phyloP scores from a whole-genome alignment of 1,140 invertebrate genomes.

The Meloidogyne exigua region DNA sequence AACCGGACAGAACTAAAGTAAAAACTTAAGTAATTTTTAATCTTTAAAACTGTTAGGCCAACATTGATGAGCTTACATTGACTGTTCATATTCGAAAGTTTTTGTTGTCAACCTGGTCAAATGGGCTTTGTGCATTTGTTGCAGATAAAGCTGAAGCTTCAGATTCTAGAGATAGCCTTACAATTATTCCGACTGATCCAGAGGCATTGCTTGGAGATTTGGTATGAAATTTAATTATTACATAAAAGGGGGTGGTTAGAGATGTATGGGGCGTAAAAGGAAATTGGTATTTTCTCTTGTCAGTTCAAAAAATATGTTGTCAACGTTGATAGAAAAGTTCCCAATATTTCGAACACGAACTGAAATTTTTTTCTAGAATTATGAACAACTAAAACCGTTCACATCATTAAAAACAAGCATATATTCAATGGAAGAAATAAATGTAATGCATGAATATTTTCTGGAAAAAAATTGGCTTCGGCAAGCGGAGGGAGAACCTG shows the following conservation, averaged over 20 bases:
- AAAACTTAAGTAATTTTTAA: not conserved
- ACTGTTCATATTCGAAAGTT: slow-evolving; percentile 45
- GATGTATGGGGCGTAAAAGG: too few species aligned
- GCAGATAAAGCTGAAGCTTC: slow-evolving; percentile 57
- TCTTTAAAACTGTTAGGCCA: slow-evolving; percentile 37
- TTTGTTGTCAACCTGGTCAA: slow-evolving; percentile 49
- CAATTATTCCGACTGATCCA: slow-evolving; percentile 45
- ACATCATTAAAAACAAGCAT: slow-evolving; percentile 57
- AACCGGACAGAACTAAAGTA: slow-evolving; percentile 50
- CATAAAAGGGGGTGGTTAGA: too few species aligned
- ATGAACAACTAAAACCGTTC: slow-evolving; percentile 57
- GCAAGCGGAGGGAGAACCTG: slow-evolving; percentile 45
- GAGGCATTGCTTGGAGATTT: slow-evolving; percentile 54
- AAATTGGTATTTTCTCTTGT: too few species aligned
- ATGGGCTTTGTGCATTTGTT: slow-evolving; percentile 54
- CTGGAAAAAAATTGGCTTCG: slow-evolving; percentile 56
- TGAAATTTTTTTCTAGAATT: slow-evolving; percentile 30
- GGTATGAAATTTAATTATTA: not conserved
- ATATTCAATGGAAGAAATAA: slow-evolving; percentile 50
- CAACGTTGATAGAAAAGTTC: too few species aligned
- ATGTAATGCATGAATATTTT: slow-evolving; percentile 57
- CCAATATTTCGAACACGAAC: too few species aligned
- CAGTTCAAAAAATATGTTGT: too few species aligned
- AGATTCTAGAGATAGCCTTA: slow-evolving; percentile 44
- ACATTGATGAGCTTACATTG: slow-evolving; percentile 49